phyloP scores from a whole-genome alignment of 1,140 invertebrate genomes.

The Bombus consobrinus region DNA sequence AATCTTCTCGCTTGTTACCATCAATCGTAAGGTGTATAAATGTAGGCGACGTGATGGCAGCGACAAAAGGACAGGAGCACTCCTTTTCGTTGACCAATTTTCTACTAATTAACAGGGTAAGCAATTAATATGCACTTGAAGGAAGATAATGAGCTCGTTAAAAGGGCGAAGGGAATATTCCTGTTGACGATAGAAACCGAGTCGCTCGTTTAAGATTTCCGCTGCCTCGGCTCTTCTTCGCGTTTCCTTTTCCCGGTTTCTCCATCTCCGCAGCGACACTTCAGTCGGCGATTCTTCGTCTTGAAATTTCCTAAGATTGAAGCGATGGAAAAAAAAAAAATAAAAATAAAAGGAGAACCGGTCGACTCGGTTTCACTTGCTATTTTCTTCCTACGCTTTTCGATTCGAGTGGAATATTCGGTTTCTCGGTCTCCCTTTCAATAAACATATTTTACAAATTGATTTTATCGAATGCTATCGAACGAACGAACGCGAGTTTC shows the following conservation, averaged over 20 bases:
- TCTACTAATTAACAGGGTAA: slow-evolving; percentile 28
- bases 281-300: not conserved
- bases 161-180: slow-evolving; percentile 6
- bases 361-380: not conserved
- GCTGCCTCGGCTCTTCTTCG: not conserved
- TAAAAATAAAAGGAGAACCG: not conserved
- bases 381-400: not conserved
- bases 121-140: slow-evolving; percentile 37
- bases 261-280: not conserved
- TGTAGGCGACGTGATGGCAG: too few relatives aligned
- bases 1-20: too few relatives aligned
- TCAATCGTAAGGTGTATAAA: too few relatives aligned
- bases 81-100: not conserved
- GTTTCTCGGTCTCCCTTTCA: not conserved
- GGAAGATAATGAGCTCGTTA: slow-evolving; percentile 44
- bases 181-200: slow-evolving; percentile 29
- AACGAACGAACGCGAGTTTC: not conserved
- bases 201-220: slow-evolving; percentile 21
- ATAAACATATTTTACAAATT: slow-evolving; percentile 14
- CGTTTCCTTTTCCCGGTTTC: not conserved
- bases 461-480: slow-evolving; percentile 1
- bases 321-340: not conserved
- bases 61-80: not conserved
- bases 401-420: not conserved
- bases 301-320: not conserved